Percentiles rank a stretch among this genome's conserved stretches.
These are phyloP conservation scores for Rhabditoides inermis DNA, from an alignment of 2,888 invertebrate genomes.

Conservation along the genomic window DNA sequence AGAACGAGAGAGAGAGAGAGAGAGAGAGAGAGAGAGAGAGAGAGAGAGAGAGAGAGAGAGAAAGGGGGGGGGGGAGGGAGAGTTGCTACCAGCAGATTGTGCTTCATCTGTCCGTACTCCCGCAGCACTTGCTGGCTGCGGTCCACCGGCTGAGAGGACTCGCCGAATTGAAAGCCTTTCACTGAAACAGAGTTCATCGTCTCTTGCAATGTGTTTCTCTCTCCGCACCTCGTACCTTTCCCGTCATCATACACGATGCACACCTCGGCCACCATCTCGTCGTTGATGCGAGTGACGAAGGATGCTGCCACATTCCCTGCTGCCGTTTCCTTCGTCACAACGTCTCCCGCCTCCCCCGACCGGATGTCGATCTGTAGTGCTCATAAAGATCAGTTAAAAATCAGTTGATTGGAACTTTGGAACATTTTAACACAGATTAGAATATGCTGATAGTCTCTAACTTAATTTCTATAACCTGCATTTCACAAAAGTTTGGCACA, in stretches of 20 bases:
- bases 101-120: slow-evolving; percentile 46
- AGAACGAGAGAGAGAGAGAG: too few relatives aligned
- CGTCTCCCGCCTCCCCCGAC: slow-evolving; percentile 32
- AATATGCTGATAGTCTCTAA: too few relatives aligned
- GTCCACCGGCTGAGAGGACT: slow-evolving; percentile 23
- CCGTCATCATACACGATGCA: slow-evolving; percentile 22
- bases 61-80: neutral
- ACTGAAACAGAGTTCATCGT: slow-evolving; percentile 16
- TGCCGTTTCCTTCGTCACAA: slow-evolving; percentile 17
- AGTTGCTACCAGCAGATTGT: slow-evolving; percentile 36
- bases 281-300: neutral
- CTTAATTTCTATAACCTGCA: too few relatives aligned
- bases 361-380: slow-evolving; percentile 31
- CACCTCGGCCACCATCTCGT: slow-evolving; percentile 2
- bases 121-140: slow-evolving; percentile 33
- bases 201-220: neutral
- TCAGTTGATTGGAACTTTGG: neutral
- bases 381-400: too few relatives aligned
- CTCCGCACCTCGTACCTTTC: slow-evolving; percentile 10
- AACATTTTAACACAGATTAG: neutral
- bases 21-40: too few relatives aligned
- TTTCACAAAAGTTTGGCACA: too few relatives aligned
- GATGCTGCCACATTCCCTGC: slow-evolving; percentile 2
- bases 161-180: slow-evolving; percentile 24
- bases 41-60: too few relatives aligned